Percentiles rank a stretch among this genome's conserved stretches.
Evolutionary conservation across 1,140 invertebrate species (phyloP).

Genomic region (Brachionus koreanus): DNA sequence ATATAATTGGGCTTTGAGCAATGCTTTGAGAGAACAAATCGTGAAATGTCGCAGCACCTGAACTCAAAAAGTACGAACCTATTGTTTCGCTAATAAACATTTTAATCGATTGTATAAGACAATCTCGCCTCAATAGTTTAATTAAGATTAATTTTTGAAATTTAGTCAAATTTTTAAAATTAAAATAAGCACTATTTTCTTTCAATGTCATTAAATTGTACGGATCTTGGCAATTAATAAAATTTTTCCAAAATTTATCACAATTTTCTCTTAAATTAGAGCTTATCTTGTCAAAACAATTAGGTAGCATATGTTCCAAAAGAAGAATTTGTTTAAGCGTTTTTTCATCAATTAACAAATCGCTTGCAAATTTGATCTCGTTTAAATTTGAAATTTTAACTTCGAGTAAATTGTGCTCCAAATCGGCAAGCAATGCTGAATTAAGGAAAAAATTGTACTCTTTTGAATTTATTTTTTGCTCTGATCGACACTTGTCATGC

Average conservation of each 20-base stretch:
- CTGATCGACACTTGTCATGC: not conserved
- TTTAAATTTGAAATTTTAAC: not conserved
- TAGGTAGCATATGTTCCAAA: not conserved
- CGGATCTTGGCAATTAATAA: not conserved
- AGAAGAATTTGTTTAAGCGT: not conserved
- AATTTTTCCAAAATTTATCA: constrained; percentile 16
- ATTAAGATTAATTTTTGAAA: constrained; percentile 55
- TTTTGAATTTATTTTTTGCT: not conserved
- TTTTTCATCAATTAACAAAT: constrained; percentile 26
- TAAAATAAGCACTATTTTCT: not conserved
- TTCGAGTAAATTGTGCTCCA: not conserved
- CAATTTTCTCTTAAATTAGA: not conserved
- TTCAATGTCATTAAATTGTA: not conserved
- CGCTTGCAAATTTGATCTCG: not conserved
- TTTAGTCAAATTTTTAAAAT: constrained; percentile 28
- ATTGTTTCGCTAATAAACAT: constrained; percentile 53
- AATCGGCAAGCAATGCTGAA: constrained; percentile 23
- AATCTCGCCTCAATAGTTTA: constrained; percentile 51
- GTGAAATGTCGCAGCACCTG: constrained; percentile 49
- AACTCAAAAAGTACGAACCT: constrained; percentile 51
- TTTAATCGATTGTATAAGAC: constrained; percentile 49
- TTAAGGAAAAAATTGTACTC: constrained; percentile 40
- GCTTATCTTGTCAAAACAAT: not conserved
- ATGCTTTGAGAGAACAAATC: constrained; percentile 53
- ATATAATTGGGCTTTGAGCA: constrained; percentile 55